A percentile compares a stretch with the other conserved stretches of the same genome.
Evolutionary conservation across 2,113 vertebrate genomes (phyloP).

Genomic region (Phalacrocorax pelagicus): DNA sequence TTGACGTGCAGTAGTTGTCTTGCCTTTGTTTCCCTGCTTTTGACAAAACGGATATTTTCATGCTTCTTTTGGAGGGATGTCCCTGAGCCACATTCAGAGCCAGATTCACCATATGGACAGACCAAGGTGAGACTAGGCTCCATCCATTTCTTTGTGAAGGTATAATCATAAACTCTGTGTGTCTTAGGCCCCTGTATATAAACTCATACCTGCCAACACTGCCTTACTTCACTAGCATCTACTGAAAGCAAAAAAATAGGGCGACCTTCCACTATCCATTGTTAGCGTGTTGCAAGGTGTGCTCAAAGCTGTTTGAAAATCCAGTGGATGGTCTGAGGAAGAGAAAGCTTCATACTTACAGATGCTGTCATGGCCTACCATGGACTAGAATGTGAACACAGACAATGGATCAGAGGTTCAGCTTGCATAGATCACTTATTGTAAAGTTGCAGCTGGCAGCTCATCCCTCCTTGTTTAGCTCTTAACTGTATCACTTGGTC

Average conservation of each 20-base stretch:
- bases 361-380: not conserved
- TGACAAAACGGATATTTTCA: not conserved
- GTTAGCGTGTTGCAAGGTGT: not conserved
- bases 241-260: not conserved
- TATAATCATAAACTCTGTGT: not conserved
- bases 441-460: not conserved
- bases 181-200: not conserved
- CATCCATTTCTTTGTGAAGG: not conserved
- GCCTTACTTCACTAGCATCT: not conserved
- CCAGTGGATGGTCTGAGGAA: not conserved
- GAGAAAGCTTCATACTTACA: not conserved
- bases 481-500: not conserved
- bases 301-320: not conserved
- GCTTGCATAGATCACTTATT: not conserved
- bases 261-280: not conserved
- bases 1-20: accelerated
- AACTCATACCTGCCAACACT: not conserved
- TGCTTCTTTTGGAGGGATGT: not conserved
- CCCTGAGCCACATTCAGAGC: not conserved
- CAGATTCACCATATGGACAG: not conserved
- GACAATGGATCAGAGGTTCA: not conserved
- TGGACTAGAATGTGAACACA: not conserved
- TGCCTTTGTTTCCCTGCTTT: not conserved
- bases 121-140: not conserved
- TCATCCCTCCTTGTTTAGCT: not conserved